Conservation (phyloP, 1,140 invertebrate species). For the Hyles euphorbiae region DNA sequence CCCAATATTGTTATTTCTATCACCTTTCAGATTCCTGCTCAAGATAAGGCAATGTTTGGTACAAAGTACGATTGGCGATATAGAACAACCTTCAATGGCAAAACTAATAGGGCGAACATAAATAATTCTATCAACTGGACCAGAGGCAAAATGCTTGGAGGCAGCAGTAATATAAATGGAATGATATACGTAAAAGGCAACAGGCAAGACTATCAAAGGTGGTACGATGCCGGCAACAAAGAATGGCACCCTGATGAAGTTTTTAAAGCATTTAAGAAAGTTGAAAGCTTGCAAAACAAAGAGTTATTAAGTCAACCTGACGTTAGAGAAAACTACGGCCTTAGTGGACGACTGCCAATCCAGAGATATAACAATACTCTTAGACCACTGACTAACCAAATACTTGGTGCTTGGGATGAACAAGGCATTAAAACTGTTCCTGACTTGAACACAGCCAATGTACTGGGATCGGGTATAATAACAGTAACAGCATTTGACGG, state of each 20-base stretch:
- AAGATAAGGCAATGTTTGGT: conserved; percentile 8
- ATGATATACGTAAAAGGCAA: conserved; percentile 88
- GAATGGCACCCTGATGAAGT: conserved; percentile 79
- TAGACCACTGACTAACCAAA: conserved; percentile 23
- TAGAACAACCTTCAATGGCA: conserved; percentile 11
- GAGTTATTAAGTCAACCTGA: conserved; percentile 20
- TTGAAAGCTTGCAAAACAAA: conserved; percentile 36
- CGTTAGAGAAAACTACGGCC: conserved; percentile 30
- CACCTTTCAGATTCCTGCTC: conserved; percentile 15
- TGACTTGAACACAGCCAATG: conserved; percentile 48
- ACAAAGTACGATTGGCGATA: conserved; percentile 24
- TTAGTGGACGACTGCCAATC: conserved; percentile 29
- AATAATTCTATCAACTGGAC: conserved; percentile 64
- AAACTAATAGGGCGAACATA: conserved; percentile 12
- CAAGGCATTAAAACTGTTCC: conserved; percentile 32
- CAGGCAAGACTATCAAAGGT: conserved; percentile 76
- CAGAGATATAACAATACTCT: conserved; percentile 37
- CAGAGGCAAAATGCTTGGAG: conserved; percentile 83
- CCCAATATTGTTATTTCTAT: conserved; percentile 19
- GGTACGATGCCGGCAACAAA: conserved; percentile 78
- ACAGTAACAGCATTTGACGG: conserved; percentile 65
- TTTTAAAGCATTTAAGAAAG: conserved; percentile 28
- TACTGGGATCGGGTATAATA: conserved; percentile 45
- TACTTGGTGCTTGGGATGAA: conserved; percentile 57
- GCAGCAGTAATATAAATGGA: conserved; percentile 83